phyloP scores from a whole-genome alignment of 2,113 vertebrate genomes.

The Ovis canadensis region DNA sequence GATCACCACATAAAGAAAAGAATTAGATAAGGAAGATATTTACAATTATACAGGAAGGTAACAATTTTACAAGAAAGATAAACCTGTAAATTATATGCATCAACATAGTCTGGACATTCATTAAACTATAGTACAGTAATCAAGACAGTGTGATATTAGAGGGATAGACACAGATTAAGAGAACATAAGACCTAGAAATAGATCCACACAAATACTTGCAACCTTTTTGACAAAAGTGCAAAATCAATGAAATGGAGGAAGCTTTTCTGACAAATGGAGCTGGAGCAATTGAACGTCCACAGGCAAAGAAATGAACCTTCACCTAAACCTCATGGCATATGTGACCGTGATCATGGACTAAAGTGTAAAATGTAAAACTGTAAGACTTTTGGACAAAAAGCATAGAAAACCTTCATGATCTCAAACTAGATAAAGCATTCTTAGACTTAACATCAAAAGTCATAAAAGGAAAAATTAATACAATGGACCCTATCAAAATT shows the following conservation, averaged over 20 bases:
- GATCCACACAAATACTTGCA: neutral
- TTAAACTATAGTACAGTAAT: neutral
- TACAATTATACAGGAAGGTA: neutral
- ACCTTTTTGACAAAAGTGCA: neutral
- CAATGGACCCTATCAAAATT: neutral
- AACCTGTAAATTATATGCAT: neutral
- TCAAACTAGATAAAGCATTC: neutral
- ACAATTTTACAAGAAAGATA: neutral
- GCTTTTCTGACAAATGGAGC: neutral
- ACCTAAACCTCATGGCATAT: neutral
- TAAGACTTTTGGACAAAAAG: neutral
- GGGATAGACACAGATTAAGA: neutral
- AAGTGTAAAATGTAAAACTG: neutral
- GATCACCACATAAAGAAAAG: neutral
- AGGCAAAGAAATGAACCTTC: neutral
- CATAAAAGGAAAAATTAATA: neutral
- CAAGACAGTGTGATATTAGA: neutral
- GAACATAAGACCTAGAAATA: neutral
- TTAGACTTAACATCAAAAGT: neutral
- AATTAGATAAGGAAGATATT: neutral
- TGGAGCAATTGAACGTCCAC: fast-evolving
- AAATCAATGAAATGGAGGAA: neutral
- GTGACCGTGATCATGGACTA: neutral
- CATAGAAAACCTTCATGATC: neutral
- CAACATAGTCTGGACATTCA: neutral